Percentiles rank a stretch among this genome's conserved stretches.
Conservation (phyloP, 2,888 invertebrate species). For the Xestia xanthographa region DNA sequence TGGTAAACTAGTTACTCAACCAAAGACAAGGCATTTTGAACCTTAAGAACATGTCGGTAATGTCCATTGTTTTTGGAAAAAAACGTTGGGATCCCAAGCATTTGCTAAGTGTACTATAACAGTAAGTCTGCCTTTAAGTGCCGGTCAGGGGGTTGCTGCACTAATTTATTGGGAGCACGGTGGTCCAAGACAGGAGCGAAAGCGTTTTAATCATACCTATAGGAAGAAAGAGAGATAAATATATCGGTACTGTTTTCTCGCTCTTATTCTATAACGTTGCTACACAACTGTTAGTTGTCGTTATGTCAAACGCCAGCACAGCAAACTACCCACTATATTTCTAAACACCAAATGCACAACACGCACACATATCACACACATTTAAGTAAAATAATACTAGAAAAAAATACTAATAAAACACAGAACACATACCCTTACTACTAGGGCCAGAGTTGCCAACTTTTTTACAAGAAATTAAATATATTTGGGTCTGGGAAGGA, state of each 20-base stretch:
- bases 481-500: too few species aligned
- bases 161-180: conserved; percentile 73
- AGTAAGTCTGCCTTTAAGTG: conserved; percentile 73
- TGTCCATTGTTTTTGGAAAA: conserved; percentile 24
- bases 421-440: too few species aligned
- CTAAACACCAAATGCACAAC: too few species aligned
- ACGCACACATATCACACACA: too few species aligned
- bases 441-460: too few species aligned
- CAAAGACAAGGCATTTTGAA: conserved; percentile 18
- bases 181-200: conserved; percentile 55
- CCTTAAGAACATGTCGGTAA: conserved; percentile 28
- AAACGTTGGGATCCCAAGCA: conserved; percentile 28
- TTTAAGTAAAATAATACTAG: too few species aligned
- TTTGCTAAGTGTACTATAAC: conserved; percentile 70
- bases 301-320: neutral
- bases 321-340: too few species aligned
- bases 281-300: neutral
- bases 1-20: neutral
- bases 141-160: conserved; percentile 73
- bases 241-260: neutral
- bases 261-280: neutral
- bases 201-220: neutral
- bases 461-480: too few species aligned
- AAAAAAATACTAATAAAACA: too few species aligned
- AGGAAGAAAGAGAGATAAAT: neutral